phyloP scores from a whole-genome alignment of 2,113 vertebrate species.

The Corythornis vintsioides region DNA sequence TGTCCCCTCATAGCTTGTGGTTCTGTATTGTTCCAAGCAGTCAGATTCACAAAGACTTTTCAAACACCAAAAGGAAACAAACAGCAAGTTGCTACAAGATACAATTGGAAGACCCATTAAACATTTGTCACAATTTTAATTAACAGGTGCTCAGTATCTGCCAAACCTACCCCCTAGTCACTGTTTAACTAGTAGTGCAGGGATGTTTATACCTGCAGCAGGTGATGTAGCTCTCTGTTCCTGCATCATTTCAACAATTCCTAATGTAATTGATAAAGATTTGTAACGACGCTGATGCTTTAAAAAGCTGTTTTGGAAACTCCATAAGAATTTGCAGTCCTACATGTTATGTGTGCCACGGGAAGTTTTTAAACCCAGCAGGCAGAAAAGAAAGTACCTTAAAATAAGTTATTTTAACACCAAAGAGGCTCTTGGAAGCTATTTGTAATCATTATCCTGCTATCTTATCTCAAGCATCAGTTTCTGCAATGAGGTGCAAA shows the following conservation, averaged over 20 bases:
- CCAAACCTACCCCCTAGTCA: neutral
- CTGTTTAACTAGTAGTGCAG: neutral
- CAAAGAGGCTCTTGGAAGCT: conserved; percentile 8
- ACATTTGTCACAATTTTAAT: neutral
- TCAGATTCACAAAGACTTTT: neutral
- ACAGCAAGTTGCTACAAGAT: neutral
- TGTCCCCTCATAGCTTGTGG: neutral
- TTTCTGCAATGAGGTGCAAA: conserved; percentile 57
- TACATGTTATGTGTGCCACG: neutral
- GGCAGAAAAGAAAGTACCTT: neutral
- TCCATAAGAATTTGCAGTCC: neutral
- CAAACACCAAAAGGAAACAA: neutral
- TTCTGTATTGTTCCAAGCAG: neutral
- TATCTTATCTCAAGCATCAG: conserved; percentile 60
- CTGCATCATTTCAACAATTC: neutral
- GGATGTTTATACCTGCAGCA: neutral
- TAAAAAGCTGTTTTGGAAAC: neutral
- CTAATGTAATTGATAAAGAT: neutral
- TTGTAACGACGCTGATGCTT: neutral
- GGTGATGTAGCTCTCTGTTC: neutral
- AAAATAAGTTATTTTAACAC: conserved; percentile 27
- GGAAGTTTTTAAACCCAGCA: neutral
- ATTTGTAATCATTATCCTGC: conserved; percentile 61
- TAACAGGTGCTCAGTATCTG: neutral
- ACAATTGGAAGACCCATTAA: neutral